These are phyloP conservation scores for Thamnophis elegans DNA, from an alignment of 2,797 vertebrate species.

Conservation along the genomic window DNA sequence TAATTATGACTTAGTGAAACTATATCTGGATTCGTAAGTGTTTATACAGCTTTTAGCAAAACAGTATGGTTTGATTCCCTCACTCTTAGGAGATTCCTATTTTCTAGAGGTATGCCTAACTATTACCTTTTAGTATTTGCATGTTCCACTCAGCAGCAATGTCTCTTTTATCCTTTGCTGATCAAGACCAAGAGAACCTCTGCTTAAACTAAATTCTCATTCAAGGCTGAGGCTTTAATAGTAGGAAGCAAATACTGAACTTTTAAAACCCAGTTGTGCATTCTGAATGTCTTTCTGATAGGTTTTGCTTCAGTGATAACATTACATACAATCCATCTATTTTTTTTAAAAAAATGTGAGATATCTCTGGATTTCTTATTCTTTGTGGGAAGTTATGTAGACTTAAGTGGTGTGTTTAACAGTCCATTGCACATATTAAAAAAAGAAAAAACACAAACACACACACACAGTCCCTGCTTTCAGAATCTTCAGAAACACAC, in stretches of 20 bases:
- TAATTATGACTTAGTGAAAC: background rate
- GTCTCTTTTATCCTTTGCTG: constrained; percentile 18
- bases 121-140: background rate
- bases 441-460: constrained; percentile 29
- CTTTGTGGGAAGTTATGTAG: background rate
- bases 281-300: background rate
- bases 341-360: background rate
- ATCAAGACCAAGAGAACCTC: constrained; percentile 30
- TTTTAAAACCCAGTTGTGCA: background rate
- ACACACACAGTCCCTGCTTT: constrained; percentile 38
- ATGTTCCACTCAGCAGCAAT: fast-evolving
- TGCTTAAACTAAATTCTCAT: constrained; percentile 39
- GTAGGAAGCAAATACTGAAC: constrained; percentile 40
- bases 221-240: constrained; percentile 38
- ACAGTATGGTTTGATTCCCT: background rate
- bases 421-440: constrained; percentile 39
- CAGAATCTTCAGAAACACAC: constrained; percentile 36
- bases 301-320: background rate
- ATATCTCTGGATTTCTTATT: constrained; percentile 13
- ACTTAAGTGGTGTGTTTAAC: constrained; percentile 3
- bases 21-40: background rate
- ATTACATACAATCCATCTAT: background rate
- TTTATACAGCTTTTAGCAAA: background rate
- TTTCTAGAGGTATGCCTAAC: constrained; percentile 64
- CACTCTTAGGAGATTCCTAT: constrained; percentile 43